Evolutionary conservation across 2,888 invertebrate genomes (phyloP).

Genomic region (Mesorhabditis spiculigera): DNA sequence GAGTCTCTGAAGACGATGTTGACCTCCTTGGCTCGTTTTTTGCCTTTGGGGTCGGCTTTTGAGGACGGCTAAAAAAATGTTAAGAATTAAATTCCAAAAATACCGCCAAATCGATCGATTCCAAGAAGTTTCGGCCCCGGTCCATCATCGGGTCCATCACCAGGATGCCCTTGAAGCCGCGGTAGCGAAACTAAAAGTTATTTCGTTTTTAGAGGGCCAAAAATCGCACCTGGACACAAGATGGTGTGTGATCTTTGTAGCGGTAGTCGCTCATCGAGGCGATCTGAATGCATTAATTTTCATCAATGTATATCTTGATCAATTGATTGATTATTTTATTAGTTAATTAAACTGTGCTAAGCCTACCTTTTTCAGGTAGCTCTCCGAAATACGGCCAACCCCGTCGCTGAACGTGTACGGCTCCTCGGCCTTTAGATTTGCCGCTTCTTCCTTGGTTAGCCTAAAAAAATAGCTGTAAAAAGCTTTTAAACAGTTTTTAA

Average conservation of each 20-base stretch:
- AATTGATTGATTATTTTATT: too few relatives aligned
- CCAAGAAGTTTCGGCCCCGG: conserved; percentile 1
- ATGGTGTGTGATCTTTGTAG: background rate
- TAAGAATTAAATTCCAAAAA: background rate
- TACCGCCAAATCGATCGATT: background rate
- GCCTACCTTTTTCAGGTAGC: background rate
- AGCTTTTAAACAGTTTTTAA: too few relatives aligned
- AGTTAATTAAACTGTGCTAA: too few relatives aligned
- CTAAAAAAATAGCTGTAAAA: background rate
- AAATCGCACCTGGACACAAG: background rate
- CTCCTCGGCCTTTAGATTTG: background rate
- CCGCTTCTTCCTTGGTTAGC: background rate
- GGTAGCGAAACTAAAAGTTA: conserved; percentile 46
- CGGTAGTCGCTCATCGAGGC: background rate
- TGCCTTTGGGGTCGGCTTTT: too few relatives aligned
- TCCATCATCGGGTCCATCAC: conserved; percentile 45
- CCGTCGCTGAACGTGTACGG: conserved; percentile 19
- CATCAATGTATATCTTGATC: too few relatives aligned
- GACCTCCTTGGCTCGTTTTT: too few relatives aligned
- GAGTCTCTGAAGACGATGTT: background rate
- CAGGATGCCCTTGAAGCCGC: conserved; percentile 56
- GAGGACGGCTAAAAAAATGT: too few relatives aligned
- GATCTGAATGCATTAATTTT: background rate
- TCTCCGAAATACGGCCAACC: conserved; percentile 9
- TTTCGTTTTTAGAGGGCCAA: background rate